Conservation (phyloP, 2,797 vertebrate genomes). For the Aeoliscus strigatus region DNA sequence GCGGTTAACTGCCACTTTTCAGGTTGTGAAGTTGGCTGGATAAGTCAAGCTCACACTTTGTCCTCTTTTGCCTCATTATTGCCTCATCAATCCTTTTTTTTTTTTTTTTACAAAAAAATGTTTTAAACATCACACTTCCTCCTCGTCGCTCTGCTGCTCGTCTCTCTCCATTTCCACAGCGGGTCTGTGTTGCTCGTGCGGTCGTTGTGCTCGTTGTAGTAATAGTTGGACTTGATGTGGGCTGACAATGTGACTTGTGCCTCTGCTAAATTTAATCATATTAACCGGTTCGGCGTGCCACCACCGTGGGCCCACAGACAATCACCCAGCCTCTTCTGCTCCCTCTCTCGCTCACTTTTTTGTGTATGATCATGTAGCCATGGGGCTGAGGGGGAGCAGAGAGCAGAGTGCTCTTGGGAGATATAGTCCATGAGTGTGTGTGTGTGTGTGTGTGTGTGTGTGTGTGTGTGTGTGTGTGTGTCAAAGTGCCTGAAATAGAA, state of each 20-base stretch:
- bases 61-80: conserved; percentile 51
- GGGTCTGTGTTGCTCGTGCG: conserved; percentile 39
- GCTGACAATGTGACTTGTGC: conserved; percentile 70
- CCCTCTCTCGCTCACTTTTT: conserved; percentile 23
- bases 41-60: conserved; percentile 27
- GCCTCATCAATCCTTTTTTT: conserved; percentile 38
- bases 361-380: conserved; percentile 55
- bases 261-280: conserved; percentile 71
- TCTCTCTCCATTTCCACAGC: conserved; percentile 35
- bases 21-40: conserved; percentile 32
- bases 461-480: conserved; percentile 9
- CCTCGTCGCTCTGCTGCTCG: conserved; percentile 22
- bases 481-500: conserved; percentile 6
- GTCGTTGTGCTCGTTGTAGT: conserved; percentile 20
- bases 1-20: conserved; percentile 32
- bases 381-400: conserved; percentile 51
- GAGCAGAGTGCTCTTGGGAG: conserved; percentile 45
- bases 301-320: conserved; percentile 63
- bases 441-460: conserved; percentile 9
- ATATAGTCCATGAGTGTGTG: conserved; percentile 24
- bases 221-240: conserved; percentile 62
- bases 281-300: conserved; percentile 70
- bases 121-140: conserved; percentile 46
- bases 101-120: conserved; percentile 50
- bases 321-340: conserved; percentile 39